Evolutionary conservation across 2,888 invertebrate genomes (phyloP), one percentile per base, ranked within the genome.

Genomic region (Osmoderma eremita): DNA sequence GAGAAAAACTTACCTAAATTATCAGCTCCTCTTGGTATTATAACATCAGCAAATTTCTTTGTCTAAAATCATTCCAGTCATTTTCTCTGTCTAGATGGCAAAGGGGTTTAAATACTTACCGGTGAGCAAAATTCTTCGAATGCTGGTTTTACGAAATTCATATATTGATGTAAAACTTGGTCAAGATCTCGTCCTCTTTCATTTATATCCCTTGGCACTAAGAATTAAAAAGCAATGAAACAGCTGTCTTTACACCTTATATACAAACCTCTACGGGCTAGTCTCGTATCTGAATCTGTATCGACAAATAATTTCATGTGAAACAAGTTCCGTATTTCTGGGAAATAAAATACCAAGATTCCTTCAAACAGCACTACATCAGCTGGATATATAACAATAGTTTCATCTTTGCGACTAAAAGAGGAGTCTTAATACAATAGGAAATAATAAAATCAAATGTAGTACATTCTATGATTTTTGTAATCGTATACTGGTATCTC

Each of bases 221-320:
- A 3, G 85, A 71, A 70, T 56, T 39, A 17, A 2, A 5, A 20
- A 15, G 1, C 0, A 53, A 36, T 12, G 13, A 24, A 12, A 30
- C 22, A 24, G 6, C 3, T 53, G 1, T 1, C 30, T n/a, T 15
- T 13, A 30, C 24, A 53, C 20, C 41, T 39, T 24, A 49, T 65
- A 53, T 79, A 30, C 30, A 30, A 6, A 97, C 97, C 98, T 89
- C 98, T 87, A 76, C 98, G 87, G 0, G 98, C 97, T 18, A 99
- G 86, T 78, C 99, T 87, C 0, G 97, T 99, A 81, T 99, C 99
- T 0, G 99, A 97, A 84, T 99, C 98, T 0, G 98, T 98, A 80
- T 99, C 99, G 2, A 99, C 98, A 84, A 99, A 99, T 41, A 99
- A 85, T 83, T 99, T 99, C 97, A 99, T 98, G 83, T 98, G 95